phyloP scores from a whole-genome alignment of 2,797 vertebrate genomes.

The Microcaecilia unicolor region DNA sequence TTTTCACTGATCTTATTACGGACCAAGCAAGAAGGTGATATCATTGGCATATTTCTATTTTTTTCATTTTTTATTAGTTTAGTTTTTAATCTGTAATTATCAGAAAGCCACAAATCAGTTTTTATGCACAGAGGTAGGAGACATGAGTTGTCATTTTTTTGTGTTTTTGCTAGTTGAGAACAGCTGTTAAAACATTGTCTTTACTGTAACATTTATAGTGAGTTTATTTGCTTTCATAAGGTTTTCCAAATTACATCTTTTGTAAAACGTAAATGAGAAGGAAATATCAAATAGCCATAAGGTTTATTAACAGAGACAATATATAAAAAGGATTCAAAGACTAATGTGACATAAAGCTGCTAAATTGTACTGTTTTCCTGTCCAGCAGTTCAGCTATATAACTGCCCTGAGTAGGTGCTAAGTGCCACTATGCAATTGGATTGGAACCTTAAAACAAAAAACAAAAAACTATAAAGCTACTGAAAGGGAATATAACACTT shows the following conservation, averaged over 20 bases:
- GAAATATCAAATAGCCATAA: conserved; percentile 56
- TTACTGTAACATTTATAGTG: conserved; percentile 16
- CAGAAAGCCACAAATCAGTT: conserved; percentile 2
- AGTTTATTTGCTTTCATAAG: conserved; percentile 9
- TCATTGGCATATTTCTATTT: no score
- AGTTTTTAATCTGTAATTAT: no score
- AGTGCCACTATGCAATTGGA: conserved; percentile 54
- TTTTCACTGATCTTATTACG: no score
- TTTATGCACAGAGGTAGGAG: not conserved
- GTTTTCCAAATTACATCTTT: conserved; percentile 22
- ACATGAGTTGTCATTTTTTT: not conserved
- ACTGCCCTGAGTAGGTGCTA: conserved; percentile 70
- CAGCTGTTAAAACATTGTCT: conserved; percentile 18
- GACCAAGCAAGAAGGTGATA: no score
- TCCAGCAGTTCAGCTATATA: conserved; percentile 66
- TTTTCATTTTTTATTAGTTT: no score
- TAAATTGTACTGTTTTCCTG: conserved; percentile 55
- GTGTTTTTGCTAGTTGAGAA: no score
- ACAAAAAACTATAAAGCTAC: conserved; percentile 62
- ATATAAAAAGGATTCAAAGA: conserved; percentile 51
- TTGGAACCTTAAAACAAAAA: conserved; percentile 53
- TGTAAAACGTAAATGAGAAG: conserved; percentile 44
- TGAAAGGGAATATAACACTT: conserved; percentile 50
- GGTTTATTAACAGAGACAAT: no score
- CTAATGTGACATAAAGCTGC: conserved; percentile 59